Evolutionary conservation across 2,888 invertebrate species (phyloP).

Genomic region (Gryllus longicercus): DNA sequence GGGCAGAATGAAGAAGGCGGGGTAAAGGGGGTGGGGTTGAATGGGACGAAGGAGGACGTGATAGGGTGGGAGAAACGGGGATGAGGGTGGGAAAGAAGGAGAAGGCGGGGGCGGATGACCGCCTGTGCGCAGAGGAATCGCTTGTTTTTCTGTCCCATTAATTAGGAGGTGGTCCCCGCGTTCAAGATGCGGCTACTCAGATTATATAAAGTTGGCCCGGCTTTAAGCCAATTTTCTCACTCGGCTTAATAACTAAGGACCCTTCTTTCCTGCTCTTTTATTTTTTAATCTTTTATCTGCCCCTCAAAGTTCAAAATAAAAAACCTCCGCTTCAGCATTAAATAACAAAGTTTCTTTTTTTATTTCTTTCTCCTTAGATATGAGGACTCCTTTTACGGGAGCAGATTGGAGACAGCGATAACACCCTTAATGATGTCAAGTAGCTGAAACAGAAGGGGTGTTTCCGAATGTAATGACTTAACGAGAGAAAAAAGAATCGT

Average conservation of each 20-base stretch:
- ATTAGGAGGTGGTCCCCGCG: conserved; percentile 17
- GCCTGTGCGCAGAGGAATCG: not conserved
- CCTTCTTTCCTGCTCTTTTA: not conserved
- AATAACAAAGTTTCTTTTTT: conserved; percentile 17
- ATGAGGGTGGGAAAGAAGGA: not conserved
- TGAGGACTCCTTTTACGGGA: conserved; percentile 9
- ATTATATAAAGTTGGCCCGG: conserved; percentile 17
- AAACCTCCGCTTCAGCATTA: not conserved
- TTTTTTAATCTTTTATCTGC: conserved; percentile 9
- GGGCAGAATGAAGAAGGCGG: not conserved
- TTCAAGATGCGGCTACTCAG: conserved; percentile 1
- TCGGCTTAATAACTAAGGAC: conserved; percentile 8
- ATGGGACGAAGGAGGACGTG: not conserved
- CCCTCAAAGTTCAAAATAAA: conserved; percentile 17
- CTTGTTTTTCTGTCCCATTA: conserved; percentile 10
- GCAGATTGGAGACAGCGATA: conserved; percentile 8
- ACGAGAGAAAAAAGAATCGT: not conserved
- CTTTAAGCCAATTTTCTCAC: conserved; percentile 10
- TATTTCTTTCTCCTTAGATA: not conserved
- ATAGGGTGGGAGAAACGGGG: too few relatives aligned
- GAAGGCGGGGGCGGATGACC: not conserved
- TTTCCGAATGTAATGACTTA: conserved; percentile 5
- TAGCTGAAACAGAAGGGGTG: conserved; percentile 8
- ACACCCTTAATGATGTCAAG: conserved; percentile 17
- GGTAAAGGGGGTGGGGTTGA: not conserved